phyloP scores from a whole-genome alignment of 2,797 vertebrate genomes.

The Ctenosaura bakeri region DNA sequence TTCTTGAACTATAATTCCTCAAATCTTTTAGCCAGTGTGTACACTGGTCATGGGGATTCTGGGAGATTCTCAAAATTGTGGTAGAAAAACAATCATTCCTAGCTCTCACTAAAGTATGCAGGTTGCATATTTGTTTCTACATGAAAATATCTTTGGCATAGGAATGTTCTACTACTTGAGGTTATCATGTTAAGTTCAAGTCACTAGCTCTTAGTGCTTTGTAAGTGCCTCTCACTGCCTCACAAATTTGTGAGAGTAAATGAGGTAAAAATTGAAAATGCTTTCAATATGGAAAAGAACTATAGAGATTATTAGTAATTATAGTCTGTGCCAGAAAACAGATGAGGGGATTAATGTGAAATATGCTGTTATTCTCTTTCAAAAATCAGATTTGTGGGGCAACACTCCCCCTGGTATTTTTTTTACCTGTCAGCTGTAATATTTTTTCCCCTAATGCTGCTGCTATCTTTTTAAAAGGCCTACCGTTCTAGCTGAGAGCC shows the following conservation, averaged over 20 bases:
- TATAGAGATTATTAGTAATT: constrained; percentile 8
- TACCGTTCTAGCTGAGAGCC: too few species aligned
- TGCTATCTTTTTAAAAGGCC: too few species aligned
- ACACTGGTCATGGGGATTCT: too few species aligned
- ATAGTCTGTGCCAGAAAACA: not conserved
- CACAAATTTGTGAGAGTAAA: not conserved
- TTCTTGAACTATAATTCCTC: too few species aligned
- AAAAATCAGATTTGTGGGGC: not conserved
- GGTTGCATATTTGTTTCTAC: not conserved
- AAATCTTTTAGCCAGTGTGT: too few species aligned
- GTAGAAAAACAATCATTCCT: too few species aligned
- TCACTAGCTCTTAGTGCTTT: not conserved
- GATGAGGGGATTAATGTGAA: not conserved
- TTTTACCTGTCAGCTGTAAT: too few species aligned
- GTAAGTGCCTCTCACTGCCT: not conserved
- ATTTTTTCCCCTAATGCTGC: not conserved
- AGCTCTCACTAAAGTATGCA: not conserved
- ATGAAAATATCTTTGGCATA: not conserved
- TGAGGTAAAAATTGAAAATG: not conserved
- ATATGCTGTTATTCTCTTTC: not conserved
- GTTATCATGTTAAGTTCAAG: not conserved
- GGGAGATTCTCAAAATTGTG: too few species aligned
- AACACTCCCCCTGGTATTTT: not conserved
- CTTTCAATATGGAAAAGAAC: not conserved
- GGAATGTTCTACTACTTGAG: too few species aligned